phyloP scores from a whole-genome alignment of 2,113 vertebrate genomes.

The Maccullochella peelii region DNA sequence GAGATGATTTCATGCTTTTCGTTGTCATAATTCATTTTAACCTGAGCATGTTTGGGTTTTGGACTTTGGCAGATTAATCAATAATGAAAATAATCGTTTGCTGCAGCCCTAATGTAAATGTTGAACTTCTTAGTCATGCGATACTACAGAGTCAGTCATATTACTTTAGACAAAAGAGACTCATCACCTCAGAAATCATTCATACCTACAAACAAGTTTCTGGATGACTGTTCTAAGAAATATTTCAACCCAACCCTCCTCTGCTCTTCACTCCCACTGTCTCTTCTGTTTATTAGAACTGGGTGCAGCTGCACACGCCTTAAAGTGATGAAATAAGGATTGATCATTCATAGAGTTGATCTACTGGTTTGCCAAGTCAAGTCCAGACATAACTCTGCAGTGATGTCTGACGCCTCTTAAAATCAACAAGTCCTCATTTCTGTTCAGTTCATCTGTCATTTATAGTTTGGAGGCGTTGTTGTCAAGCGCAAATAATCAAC shows the following conservation, averaged over 20 bases:
- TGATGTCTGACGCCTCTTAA: background rate
- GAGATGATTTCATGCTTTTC: too few relatives aligned
- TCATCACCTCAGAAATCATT: background rate
- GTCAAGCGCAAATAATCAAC: background rate
- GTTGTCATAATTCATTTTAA: background rate
- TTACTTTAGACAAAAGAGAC: background rate
- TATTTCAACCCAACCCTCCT: background rate
- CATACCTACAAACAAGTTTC: background rate
- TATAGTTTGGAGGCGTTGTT: background rate
- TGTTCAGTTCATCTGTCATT: background rate
- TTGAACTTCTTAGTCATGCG: background rate
- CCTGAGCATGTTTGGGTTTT: too few relatives aligned
- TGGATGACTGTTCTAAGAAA: background rate
- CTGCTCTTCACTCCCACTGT: background rate
- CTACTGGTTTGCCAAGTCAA: background rate
- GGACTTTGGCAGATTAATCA: background rate
- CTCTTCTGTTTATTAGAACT: background rate
- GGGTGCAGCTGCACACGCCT: background rate
- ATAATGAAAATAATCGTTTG: background rate
- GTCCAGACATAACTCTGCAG: background rate
- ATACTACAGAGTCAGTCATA: background rate
- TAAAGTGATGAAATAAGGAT: background rate
- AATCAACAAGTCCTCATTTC: background rate
- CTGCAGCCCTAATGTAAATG: background rate
- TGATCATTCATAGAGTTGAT: background rate